Percentiles rank a stretch among this genome's conserved stretches.
Conservation (phyloP, 2,113 vertebrate genomes). For the Dipodomys ordii region DNA sequence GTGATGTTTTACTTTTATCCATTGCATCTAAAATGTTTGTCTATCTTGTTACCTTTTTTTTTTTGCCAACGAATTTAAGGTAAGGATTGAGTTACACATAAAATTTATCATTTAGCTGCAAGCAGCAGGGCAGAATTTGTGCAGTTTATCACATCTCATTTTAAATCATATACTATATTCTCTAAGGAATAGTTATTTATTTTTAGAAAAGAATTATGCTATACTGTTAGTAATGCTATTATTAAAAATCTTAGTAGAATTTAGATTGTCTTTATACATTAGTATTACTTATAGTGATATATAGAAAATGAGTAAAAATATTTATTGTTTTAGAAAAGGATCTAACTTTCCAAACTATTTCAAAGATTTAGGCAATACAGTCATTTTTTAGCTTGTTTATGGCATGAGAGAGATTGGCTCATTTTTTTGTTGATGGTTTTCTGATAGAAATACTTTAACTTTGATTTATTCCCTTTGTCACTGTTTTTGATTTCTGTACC, state of each 20-base stretch:
- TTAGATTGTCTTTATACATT: not conserved
- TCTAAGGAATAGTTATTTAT: not conserved
- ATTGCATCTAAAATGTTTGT: not conserved
- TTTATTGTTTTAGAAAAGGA: not conserved
- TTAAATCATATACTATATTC: not conserved
- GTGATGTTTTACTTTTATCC: slow-evolving; percentile 10
- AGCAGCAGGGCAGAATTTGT: slow-evolving; percentile 33
- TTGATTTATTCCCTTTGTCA: no score
- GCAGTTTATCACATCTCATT: slow-evolving; percentile 50
- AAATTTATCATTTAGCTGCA: slow-evolving; percentile 24
- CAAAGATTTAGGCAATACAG: slow-evolving; percentile 14
- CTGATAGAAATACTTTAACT: no score
- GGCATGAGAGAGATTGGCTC: slow-evolving; percentile 7
- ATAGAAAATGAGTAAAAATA: not conserved
- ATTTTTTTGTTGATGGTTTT: not conserved
- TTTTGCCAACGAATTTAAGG: slow-evolving; percentile 45
- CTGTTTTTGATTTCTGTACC: no score
- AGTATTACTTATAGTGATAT: not conserved
- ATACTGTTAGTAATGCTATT: slow-evolving; percentile 1
- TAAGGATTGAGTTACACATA: slow-evolving; percentile 13
- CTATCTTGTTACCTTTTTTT: slow-evolving; percentile 42
- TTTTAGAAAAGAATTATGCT: slow-evolving; percentile 53
- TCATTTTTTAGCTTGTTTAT: slow-evolving; percentile 23
- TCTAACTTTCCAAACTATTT: not conserved
- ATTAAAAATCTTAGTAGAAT: not conserved